Evolutionary conservation across 2,888 invertebrate species (phyloP), one percentile per base, ranked within the genome.

Genomic region (Plemyria rubiginata): DNA sequence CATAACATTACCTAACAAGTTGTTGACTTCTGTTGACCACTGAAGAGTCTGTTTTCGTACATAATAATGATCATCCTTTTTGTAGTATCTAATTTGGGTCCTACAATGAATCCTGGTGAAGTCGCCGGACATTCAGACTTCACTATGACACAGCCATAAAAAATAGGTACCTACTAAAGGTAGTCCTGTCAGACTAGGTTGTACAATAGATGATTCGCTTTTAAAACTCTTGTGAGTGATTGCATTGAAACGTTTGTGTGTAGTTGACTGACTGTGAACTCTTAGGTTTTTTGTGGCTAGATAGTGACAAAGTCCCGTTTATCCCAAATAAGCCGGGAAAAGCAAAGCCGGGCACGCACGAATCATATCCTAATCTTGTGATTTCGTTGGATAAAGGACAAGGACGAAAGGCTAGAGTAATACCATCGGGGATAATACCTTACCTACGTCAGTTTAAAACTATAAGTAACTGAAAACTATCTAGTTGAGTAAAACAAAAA

Each of bases 271-370:
- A 41, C 46, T 51, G 52, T 54, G 45, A 13, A 52, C 4, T 40
- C n/a, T 16, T 15, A 16, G 8, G 15, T 60, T 46, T 11, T 46
- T 60, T 50, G 29, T 50, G 45, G 49, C 28, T 46, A 45, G 50
- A 40, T 51, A 45, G 28, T 49, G 45, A 52, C 45, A 22, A 29
- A 58, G 43, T 41, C 61, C 36, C 52, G 40, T 40, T 50, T 62
- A 55, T 15, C 49, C 59, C 49, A 53, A 70, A 58, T 77, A 74
- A 76, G 74, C 70, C 65, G 60, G 40, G 60, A 40, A 58, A 63
- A 76, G 56, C 68, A 56, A 51, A 60, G 65, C 62, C 67, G 53
- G 63, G 68, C 76, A 77, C 76, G 78, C 72, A 70, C 71, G 41
- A 64, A 65, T 61, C 65, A 58, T 60, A 56, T 60, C 56, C 60